phyloP scores from a whole-genome alignment of 30 jellyfish, hydroid and myxozoan species.

The Morbakka virulenta region DNA sequence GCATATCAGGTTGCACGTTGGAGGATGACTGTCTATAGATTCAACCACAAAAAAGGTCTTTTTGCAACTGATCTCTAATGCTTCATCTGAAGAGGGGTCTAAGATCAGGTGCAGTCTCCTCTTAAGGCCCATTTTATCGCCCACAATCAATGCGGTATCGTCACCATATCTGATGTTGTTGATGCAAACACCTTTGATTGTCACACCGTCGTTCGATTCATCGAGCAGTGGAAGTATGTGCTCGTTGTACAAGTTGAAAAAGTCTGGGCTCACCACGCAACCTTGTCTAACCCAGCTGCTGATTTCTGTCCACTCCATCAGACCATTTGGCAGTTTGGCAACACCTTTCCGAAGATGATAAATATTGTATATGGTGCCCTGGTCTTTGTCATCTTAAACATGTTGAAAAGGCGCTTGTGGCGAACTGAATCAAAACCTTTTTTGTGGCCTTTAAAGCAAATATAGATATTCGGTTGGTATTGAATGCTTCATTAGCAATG shows the following conservation, averaged over 20 bases:
- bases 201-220: background rate
- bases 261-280: background rate
- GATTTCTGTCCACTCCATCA: slow-evolving; percentile 4
- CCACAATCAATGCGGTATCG: background rate
- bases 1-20: background rate
- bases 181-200: background rate
- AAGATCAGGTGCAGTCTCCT: background rate
- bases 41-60: background rate
- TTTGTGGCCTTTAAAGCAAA: background rate
- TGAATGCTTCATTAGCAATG: background rate
- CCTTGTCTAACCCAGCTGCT: background rate
- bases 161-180: slow-evolving; percentile 1
- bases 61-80: background rate
- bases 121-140: background rate
- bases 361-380: background rate
- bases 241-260: background rate
- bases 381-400: background rate
- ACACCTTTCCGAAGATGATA: background rate
- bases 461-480: background rate
- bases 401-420: background rate
- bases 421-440: background rate
- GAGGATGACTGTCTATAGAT: background rate
- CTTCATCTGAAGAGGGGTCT: background rate
- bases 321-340: background rate
- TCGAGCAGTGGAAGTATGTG: background rate